Conservation (phyloP, 2,888 invertebrate genomes). For the Yponomeuta malinellus region DNA sequence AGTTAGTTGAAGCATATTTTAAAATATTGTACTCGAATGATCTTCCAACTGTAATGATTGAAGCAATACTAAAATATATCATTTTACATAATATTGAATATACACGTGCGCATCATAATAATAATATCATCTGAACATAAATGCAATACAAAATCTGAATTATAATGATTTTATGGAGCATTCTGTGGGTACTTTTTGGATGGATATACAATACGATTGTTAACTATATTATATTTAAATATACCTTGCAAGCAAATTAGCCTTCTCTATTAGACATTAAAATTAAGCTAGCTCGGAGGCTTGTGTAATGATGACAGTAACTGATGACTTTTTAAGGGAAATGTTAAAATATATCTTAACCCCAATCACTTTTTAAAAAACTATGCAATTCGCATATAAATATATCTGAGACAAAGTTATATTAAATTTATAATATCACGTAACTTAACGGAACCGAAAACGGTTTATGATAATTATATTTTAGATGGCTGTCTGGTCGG, state of each 20-base stretch:
- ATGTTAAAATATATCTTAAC: too few relatives aligned
- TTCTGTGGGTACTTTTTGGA: not conserved
- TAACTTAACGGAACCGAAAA: too few relatives aligned
- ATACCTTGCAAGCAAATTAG: not conserved
- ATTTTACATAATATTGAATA: constrained; percentile 34
- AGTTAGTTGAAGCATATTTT: not conserved
- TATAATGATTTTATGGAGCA: not conserved
- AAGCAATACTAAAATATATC: constrained; percentile 63
- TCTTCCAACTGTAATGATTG: constrained; percentile 41
- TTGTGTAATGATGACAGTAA: too few relatives aligned
- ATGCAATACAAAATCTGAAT: too few relatives aligned
- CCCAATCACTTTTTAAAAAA: too few relatives aligned
- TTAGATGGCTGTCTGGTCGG: not conserved
- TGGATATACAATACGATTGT: not conserved
- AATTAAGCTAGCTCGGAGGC: not conserved
- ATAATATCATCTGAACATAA: too few relatives aligned
- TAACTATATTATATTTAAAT: not conserved
- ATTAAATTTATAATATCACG: too few relatives aligned
- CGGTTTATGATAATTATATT: not conserved
- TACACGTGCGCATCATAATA: not conserved
- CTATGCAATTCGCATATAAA: too few relatives aligned
- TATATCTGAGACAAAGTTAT: too few relatives aligned
- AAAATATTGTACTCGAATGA: constrained; percentile 29
- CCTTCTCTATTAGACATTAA: not conserved
- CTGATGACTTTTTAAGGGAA: too few relatives aligned